Percentiles rank a stretch among this genome's conserved stretches.
Conservation (phyloP, 2,888 invertebrate genomes). For the Hypomecis punctinalis region DNA sequence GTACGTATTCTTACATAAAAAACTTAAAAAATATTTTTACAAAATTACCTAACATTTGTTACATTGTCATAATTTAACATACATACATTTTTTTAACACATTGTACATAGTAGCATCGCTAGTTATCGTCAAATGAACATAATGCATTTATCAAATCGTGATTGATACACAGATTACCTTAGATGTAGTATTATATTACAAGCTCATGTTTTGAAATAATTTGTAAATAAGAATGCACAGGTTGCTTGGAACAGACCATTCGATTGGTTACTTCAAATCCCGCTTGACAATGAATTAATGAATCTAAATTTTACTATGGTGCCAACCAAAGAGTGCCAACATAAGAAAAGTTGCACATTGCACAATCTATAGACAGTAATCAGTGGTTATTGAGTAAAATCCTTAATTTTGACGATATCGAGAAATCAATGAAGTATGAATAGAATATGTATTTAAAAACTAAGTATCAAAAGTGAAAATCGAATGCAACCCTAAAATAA, state of each 20-base stretch:
- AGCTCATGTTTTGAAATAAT: too few species aligned
- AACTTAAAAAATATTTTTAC: constrained; percentile 19
- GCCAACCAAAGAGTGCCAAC: too few species aligned
- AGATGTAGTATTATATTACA: too few species aligned
- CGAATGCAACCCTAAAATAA: background rate
- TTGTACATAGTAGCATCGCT: background rate
- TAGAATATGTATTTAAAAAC: background rate
- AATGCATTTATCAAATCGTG: background rate
- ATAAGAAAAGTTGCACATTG: too few species aligned
- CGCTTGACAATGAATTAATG: too few species aligned
- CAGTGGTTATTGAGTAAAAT: too few species aligned
- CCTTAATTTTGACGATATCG: constrained; percentile 1
- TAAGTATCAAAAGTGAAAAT: constrained; percentile 1
- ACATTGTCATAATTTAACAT: background rate
- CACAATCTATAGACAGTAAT: too few species aligned
- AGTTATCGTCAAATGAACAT: background rate
- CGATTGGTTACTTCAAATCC: too few species aligned
- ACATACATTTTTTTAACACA: background rate
- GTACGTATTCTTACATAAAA: constrained; percentile 15
- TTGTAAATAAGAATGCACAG: too few species aligned
- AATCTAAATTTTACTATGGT: too few species aligned
- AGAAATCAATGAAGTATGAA: background rate
- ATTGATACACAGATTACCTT: too few species aligned
- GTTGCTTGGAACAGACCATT: too few species aligned
- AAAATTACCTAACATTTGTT: constrained; percentile 14